phyloP scores from a whole-genome alignment of 2,113 vertebrate genomes.

The Atrichornis clamosus region DNA sequence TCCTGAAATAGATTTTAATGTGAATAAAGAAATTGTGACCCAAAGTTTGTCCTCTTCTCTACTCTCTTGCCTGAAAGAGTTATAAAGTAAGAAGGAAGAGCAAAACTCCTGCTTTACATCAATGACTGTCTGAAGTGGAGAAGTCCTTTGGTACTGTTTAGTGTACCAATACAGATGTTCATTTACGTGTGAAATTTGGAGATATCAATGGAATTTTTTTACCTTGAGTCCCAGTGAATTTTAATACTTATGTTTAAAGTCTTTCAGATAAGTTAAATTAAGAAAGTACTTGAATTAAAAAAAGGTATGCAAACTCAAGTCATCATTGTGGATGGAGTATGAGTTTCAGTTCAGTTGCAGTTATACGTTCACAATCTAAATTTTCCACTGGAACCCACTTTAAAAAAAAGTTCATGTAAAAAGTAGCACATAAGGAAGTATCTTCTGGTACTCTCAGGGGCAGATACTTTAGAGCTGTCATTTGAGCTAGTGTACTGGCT shows the following conservation, averaged over 20 bases:
- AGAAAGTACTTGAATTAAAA: neutral
- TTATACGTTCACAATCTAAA: neutral
- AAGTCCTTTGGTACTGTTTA: neutral
- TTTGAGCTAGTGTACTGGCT: neutral
- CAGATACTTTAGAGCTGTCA: neutral
- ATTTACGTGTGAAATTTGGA: neutral
- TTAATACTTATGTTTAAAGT: neutral
- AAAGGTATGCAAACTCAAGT: neutral
- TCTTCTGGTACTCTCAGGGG: neutral
- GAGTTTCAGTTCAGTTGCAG: neutral
- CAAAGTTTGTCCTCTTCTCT: neutral
- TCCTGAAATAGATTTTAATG: conserved; percentile 32
- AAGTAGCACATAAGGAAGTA: neutral
- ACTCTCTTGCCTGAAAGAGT: neutral
- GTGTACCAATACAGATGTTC: neutral
- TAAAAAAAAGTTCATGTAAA: rapidly evolving
- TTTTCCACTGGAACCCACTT: neutral
- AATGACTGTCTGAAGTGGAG: neutral
- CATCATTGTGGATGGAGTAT: neutral
- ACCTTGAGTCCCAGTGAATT: neutral
- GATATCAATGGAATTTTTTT: neutral
- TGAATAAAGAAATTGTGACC: neutral
- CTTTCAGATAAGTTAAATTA: neutral
- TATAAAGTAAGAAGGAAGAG: neutral
- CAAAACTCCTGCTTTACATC: neutral